Conservation (phyloP, 2,888 invertebrate species). For the Cerceris ruficornis region DNA sequence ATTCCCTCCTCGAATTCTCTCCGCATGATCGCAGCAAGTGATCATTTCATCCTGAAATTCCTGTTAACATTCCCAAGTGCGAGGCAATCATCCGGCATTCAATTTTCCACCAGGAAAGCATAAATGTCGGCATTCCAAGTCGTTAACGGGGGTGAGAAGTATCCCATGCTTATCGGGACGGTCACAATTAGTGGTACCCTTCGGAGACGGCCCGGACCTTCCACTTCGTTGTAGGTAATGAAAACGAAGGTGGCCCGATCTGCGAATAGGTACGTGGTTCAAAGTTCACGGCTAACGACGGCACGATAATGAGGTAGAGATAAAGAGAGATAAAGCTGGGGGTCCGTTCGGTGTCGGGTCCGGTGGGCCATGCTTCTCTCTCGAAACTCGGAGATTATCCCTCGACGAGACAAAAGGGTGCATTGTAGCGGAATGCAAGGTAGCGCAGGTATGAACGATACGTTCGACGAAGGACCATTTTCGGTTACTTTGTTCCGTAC, state of each 20-base stretch:
- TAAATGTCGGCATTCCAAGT: not conserved
- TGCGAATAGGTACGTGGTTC: conserved; percentile 54
- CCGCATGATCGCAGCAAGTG: too few relatives aligned
- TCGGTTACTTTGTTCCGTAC: not conserved
- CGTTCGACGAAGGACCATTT: conserved; percentile 6
- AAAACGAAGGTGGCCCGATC: conserved; percentile 55
- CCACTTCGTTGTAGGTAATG: conserved; percentile 53
- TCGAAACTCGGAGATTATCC: conserved; percentile 18
- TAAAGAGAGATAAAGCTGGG: conserved; percentile 59
- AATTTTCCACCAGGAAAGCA: not conserved
- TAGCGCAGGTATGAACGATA: conserved; percentile 11
- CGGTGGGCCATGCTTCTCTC: conserved; percentile 23
- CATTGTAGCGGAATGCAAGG: not conserved
- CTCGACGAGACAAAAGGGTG: conserved; percentile 8
- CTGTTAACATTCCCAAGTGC: too few relatives aligned
- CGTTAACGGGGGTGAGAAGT: not conserved
- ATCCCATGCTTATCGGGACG: conserved; percentile 17
- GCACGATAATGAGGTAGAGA: conserved; percentile 64
- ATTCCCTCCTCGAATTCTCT: too few relatives aligned
- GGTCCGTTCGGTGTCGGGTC: conserved; percentile 53
- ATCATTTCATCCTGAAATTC: too few relatives aligned
- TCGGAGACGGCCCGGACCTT: conserved; percentile 27
- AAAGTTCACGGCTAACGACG: conserved; percentile 62
- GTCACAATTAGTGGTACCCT: conserved; percentile 46
- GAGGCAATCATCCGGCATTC: too few relatives aligned